Percentiles rank a stretch among this genome's conserved stretches.
These are phyloP conservation scores for Deilephila elpenor DNA, from an alignment of 2,888 invertebrate genomes.

Conservation along the genomic window DNA sequence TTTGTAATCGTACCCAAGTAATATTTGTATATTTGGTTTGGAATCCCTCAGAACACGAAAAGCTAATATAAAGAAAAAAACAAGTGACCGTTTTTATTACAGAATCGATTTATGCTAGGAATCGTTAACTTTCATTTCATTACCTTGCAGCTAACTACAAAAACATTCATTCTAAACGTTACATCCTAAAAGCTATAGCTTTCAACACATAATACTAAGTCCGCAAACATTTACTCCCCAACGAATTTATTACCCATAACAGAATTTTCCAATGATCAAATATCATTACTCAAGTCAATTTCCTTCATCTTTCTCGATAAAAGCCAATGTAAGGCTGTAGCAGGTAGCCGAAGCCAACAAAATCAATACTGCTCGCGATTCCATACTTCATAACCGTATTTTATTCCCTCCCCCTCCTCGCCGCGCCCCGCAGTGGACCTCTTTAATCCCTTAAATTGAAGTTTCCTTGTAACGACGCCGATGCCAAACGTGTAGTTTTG, in stretches of 20 bases:
- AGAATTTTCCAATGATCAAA: background rate
- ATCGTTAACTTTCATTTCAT: too few species aligned
- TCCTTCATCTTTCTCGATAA: background rate
- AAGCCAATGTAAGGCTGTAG: constrained; percentile 15
- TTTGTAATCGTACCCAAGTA: too few species aligned
- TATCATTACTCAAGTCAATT: background rate
- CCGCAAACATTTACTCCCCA: too few species aligned
- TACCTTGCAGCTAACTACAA: too few species aligned
- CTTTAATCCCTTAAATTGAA: constrained; percentile 24
- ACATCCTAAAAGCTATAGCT: too few species aligned
- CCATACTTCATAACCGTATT: constrained; percentile 27
- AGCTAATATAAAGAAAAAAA: too few species aligned
- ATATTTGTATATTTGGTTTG: too few species aligned
- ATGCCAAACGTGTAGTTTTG: background rate
- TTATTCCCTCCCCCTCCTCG: constrained; percentile 1
- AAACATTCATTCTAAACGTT: too few species aligned
- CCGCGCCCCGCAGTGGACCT: background rate
- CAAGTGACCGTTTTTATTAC: too few species aligned
- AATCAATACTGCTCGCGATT: constrained; percentile 28
- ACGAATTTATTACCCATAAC: background rate
- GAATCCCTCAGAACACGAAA: too few species aligned
- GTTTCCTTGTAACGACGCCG: background rate
- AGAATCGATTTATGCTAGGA: too few species aligned
- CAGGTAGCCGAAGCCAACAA: background rate
- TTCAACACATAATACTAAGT: too few species aligned